phyloP scores from a whole-genome alignment of 2,888 invertebrate genomes.

The Saturnia pavonia region DNA sequence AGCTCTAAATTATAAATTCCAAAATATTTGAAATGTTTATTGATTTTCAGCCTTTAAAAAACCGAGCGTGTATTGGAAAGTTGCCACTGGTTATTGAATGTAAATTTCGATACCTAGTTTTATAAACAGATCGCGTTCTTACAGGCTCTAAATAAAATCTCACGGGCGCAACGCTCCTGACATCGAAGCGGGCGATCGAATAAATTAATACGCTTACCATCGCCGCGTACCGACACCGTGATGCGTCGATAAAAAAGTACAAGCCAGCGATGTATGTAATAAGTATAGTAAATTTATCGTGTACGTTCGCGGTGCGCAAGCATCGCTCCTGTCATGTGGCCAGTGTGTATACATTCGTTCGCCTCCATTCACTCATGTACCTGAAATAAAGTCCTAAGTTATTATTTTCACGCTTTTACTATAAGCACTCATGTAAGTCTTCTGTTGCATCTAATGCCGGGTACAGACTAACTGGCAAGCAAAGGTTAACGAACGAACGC shows the following conservation, averaged over 20 bases:
- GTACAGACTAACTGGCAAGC: too few species aligned
- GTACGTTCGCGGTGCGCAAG: constrained; percentile 31
- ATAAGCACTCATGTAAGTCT: not conserved
- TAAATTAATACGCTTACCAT: constrained; percentile 10
- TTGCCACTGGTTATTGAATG: not conserved
- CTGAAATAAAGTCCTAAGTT: constrained; percentile 30
- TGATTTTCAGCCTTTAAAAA: not conserved
- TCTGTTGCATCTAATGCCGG: too few species aligned
- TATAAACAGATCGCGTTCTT: constrained; percentile 12
- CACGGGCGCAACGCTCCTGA: constrained; percentile 13
- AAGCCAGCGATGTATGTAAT: constrained; percentile 42
- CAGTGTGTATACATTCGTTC: constrained; percentile 25
- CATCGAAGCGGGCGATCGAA: constrained; percentile 20
- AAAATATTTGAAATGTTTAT: not conserved
- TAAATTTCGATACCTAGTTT: constrained; percentile 3
- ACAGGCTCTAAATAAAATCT: constrained; percentile 7
- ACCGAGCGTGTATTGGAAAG: not conserved
- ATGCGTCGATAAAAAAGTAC: constrained; percentile 32
- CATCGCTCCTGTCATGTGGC: constrained; percentile 28
- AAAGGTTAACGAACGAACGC: too few species aligned
- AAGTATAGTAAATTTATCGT: not conserved
- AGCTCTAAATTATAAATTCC: not conserved
- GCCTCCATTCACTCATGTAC: constrained; percentile 39
- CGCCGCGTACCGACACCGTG: constrained; percentile 38
- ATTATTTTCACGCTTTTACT: not conserved